Percentiles rank a stretch among this genome's conserved stretches.
Conservation (phyloP, 1,140 invertebrate species). For the Drosophila asahinai region DNA sequence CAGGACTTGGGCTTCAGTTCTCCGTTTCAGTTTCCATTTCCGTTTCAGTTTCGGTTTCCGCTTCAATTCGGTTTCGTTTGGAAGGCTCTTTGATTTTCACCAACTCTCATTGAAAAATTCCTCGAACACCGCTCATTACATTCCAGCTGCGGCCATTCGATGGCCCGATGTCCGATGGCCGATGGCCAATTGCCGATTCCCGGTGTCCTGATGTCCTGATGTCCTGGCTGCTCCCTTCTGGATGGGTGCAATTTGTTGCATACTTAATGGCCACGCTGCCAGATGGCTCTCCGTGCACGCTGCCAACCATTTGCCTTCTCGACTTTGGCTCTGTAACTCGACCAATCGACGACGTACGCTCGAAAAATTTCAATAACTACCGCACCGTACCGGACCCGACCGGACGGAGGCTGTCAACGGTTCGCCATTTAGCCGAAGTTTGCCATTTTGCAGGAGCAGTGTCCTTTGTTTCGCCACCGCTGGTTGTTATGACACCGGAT, state of each 20-base stretch:
- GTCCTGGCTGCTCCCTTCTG: not conserved
- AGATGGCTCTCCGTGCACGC: not conserved
- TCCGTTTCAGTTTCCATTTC: not conserved
- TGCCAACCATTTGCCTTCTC: not conserved
- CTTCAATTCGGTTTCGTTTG: not conserved
- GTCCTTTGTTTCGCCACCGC: slow-evolving; percentile 8
- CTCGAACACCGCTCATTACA: slow-evolving; percentile 19
- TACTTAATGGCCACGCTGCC: slow-evolving; percentile 48
- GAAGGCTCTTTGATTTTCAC: not conserved
- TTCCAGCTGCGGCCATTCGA: slow-evolving; percentile 32
- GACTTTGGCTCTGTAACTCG: slow-evolving; percentile 40
- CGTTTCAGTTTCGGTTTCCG: not conserved
- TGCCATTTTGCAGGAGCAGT: not conserved
- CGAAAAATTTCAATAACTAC: slow-evolving; percentile 75
- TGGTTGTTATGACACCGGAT: slow-evolving; percentile 44
- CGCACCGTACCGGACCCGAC: slow-evolving; percentile 4
- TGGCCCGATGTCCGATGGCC: slow-evolving; percentile 31
- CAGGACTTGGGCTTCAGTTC: not conserved
- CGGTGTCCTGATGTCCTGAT: not conserved
- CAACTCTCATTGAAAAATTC: slow-evolving; percentile 20
- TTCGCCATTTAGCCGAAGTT: slow-evolving; percentile 37
- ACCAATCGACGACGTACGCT: slow-evolving; percentile 63
- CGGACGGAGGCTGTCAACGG: slow-evolving; percentile 20
- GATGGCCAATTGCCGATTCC: slow-evolving; percentile 33
- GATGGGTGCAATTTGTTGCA: slow-evolving; percentile 63